Percentiles rank a stretch among this genome's conserved stretches.
Conservation (phyloP, 2,113 vertebrate species). For the Trogon melanurus region DNA sequence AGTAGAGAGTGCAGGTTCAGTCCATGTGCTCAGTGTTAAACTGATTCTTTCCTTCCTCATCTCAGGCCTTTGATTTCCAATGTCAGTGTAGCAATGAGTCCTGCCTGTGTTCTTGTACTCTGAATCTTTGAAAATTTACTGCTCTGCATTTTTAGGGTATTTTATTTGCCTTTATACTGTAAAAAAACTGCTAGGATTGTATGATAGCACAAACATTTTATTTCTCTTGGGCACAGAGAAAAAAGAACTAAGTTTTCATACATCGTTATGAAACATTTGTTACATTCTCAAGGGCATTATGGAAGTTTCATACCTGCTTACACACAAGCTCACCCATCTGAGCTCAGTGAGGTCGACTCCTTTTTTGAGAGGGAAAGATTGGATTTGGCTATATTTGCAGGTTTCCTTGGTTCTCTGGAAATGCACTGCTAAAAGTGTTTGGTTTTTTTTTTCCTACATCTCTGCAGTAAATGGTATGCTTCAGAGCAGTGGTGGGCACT, state of each 20-base stretch:
- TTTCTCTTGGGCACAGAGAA: not conserved
- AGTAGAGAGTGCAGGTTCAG: not conserved
- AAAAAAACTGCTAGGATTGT: not conserved
- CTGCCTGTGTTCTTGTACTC: not conserved
- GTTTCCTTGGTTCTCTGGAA: not conserved
- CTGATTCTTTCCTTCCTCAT: not conserved
- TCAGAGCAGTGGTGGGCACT: not conserved
- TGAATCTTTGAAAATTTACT: not conserved
- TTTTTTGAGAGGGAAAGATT: not conserved
- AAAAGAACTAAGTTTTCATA: not conserved
- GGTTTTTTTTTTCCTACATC: not conserved
- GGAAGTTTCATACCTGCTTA: not conserved
- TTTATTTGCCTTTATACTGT: not conserved
- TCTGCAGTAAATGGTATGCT: not conserved
- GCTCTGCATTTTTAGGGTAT: not conserved
- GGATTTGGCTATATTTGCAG: not conserved
- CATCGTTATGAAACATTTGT: not conserved
- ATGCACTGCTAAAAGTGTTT: not conserved
- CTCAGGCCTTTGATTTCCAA: not conserved
- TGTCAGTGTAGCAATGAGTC: not conserved
- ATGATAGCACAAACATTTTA: not conserved
- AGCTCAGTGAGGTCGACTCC: not conserved
- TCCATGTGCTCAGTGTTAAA: not conserved
- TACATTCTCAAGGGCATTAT: not conserved
- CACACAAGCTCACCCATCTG: not conserved